These are phyloP conservation scores for Tinea semifulvella DNA, from an alignment of 2,888 invertebrate species.

Conservation along the genomic window DNA sequence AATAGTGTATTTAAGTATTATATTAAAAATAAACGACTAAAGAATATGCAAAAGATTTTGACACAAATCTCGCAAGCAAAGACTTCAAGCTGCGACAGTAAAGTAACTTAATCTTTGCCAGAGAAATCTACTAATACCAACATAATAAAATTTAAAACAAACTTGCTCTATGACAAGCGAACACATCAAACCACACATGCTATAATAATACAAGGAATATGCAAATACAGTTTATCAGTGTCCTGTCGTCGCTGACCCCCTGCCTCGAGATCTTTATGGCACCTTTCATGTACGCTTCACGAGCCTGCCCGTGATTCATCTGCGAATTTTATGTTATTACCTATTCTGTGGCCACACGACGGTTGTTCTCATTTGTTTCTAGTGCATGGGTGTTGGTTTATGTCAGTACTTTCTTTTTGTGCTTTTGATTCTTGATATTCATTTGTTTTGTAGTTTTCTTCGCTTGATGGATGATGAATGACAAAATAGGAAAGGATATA, in stretches of 20 bases:
- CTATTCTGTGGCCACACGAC: conserved; percentile 26
- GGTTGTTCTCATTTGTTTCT: conserved; percentile 3
- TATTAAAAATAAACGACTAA: too few species aligned
- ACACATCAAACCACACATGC: background rate
- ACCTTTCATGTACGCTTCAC: background rate
- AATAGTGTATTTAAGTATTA: too few species aligned
- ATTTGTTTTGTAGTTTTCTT: too few species aligned
- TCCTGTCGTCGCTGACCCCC: conserved; percentile 27
- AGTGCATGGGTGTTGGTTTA: background rate
- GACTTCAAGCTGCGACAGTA: too few species aligned
- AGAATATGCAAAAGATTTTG: too few species aligned
- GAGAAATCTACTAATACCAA: too few species aligned
- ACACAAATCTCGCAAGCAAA: too few species aligned
- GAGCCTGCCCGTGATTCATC: conserved; percentile 29
- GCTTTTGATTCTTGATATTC: too few species aligned
- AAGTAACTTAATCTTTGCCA: too few species aligned
- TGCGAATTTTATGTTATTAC: conserved; percentile 41
- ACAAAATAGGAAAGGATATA: too few species aligned
- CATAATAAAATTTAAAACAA: background rate
- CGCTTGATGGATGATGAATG: too few species aligned
- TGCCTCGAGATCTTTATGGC: conserved; percentile 32
- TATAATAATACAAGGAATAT: conserved; percentile 13
- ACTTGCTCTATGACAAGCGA: background rate
- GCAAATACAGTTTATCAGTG: conserved; percentile 21
- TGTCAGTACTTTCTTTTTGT: too few species aligned